These are phyloP conservation scores for fruit fly (Drosophila melanogaster) DNA, from an alignment of 1,140 invertebrate species.

Conservation along the genomic window DNA sequence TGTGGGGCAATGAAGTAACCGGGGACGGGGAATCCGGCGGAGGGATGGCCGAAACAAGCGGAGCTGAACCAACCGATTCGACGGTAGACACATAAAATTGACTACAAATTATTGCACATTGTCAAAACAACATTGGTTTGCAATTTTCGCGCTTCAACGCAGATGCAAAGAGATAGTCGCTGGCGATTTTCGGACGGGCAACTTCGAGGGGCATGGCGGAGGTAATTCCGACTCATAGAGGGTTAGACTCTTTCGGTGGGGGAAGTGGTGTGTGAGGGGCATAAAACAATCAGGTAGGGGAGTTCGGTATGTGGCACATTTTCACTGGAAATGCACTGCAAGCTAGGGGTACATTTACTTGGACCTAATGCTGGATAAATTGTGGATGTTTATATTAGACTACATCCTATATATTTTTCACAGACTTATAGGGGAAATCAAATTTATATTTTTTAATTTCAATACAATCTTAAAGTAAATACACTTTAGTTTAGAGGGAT, in stretches of 20 bases:
- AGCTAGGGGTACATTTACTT: slow-evolving; percentile 3
- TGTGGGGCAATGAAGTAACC: slow-evolving; percentile 19
- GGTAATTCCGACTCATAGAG: slow-evolving; percentile 14
- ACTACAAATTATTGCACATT: slow-evolving; percentile 82
- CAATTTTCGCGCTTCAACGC: slow-evolving; percentile 81
- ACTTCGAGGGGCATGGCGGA: neutral
- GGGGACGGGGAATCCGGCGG: neutral
- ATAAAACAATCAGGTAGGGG: slow-evolving; percentile 37
- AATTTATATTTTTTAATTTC: too few relatives aligned
- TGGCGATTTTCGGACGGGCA: slow-evolving; percentile 8
- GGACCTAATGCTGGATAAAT: neutral
- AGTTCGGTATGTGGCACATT: slow-evolving; percentile 10
- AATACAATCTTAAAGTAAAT: too few relatives aligned
- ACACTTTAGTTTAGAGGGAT: too few relatives aligned
- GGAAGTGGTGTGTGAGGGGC: neutral
- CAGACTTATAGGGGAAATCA: too few relatives aligned
- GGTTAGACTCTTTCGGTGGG: neutral
- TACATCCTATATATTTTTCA: too few relatives aligned
- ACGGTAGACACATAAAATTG: slow-evolving; percentile 81
- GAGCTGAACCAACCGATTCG: slow-evolving; percentile 66
- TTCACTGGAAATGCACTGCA: slow-evolving; percentile 30
- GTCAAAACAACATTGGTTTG: slow-evolving; percentile 82
- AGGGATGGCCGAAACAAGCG: slow-evolving; percentile 55
- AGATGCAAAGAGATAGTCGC: slow-evolving; percentile 60
- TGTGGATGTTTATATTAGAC: neutral